Conservation (phyloP, 2,113 vertebrate genomes). For the Capricornis sumatraensis region DNA sequence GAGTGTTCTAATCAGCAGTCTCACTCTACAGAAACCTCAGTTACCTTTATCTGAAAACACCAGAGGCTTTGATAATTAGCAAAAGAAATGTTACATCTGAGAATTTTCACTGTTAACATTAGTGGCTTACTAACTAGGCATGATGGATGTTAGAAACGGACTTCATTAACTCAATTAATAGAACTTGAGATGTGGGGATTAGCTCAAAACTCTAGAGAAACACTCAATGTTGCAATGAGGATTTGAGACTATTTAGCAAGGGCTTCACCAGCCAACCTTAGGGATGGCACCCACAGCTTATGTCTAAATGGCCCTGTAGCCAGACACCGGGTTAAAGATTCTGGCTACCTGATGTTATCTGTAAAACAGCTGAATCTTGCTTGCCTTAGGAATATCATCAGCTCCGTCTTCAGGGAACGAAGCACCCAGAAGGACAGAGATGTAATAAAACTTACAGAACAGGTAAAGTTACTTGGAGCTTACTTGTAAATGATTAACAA, state of each 20-base stretch:
- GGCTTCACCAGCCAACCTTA: neutral
- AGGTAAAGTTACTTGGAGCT: neutral
- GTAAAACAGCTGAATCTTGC: neutral
- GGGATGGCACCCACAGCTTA: neutral
- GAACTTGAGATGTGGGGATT: neutral
- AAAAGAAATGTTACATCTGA: neutral
- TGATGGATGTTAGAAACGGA: neutral
- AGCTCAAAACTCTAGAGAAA: neutral
- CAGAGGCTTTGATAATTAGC: neutral
- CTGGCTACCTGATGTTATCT: neutral
- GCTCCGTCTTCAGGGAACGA: neutral
- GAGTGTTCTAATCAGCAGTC: neutral
- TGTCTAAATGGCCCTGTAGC: neutral
- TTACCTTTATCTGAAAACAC: neutral
- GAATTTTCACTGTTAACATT: conserved; percentile 8
- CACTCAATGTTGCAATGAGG: neutral
- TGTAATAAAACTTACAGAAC: neutral
- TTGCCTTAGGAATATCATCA: neutral
- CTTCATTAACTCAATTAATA: neutral
- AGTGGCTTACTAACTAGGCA: neutral
- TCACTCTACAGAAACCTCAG: neutral
- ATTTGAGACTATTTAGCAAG: neutral
- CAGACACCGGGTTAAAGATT: neutral
- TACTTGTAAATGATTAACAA: neutral
- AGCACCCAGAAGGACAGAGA: neutral